Percentiles rank a stretch among this genome's conserved stretches.
phyloP scores from a whole-genome alignment of 2,888 invertebrate species.

The Agrilus cyanescens region DNA sequence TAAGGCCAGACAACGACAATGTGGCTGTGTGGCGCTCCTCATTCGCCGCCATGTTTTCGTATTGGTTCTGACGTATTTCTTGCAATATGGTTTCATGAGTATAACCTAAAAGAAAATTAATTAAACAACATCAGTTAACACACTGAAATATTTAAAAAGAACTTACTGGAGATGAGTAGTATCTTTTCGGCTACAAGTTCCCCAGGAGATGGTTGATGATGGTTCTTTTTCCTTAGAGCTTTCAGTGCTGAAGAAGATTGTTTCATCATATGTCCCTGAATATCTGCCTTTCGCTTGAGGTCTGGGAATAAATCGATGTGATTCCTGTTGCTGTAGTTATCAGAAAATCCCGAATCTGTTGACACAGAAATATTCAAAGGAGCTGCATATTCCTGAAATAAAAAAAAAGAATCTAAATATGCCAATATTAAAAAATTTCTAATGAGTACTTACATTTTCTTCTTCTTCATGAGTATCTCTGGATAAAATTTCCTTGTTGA shows the following conservation, averaged over 20 bases:
- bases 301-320: background rate
- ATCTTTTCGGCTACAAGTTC: constrained; percentile 25
- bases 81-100: constrained; percentile 7
- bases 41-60: constrained; percentile 6
- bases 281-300: constrained; percentile 16
- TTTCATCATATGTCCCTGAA: constrained; percentile 24
- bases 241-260: constrained; percentile 25
- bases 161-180: constrained; percentile 25
- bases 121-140: background rate
- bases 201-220: background rate
- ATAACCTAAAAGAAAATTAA: background rate
- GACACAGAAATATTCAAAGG: too few relatives aligned
- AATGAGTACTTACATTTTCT: too few relatives aligned
- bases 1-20: constrained; percentile 18
- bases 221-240: constrained; percentile 15
- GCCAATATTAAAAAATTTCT: too few relatives aligned
- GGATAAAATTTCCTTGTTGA: too few relatives aligned
- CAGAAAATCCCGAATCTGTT: too few relatives aligned
- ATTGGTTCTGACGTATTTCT: constrained; percentile 11
- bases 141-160: background rate
- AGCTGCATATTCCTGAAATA: too few relatives aligned
- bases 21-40: constrained; percentile 10
- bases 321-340: too few relatives aligned
- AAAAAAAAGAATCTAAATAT: too few relatives aligned
- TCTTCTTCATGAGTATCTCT: too few relatives aligned